Evolutionary conservation across 2,888 invertebrate species (phyloP).

Genomic region (Neria commutata): DNA sequence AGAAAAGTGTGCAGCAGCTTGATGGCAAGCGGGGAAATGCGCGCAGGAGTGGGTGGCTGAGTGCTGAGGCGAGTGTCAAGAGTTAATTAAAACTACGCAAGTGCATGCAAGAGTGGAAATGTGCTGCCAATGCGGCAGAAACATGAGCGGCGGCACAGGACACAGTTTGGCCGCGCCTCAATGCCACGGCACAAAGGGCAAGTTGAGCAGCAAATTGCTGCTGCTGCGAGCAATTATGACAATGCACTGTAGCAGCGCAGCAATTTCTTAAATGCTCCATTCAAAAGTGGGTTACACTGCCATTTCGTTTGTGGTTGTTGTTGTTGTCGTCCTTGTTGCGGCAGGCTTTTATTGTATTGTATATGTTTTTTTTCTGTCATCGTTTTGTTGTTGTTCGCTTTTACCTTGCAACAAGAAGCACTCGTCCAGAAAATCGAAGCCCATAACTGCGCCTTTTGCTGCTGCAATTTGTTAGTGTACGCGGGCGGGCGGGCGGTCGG

Average conservation of each 20-base stretch:
- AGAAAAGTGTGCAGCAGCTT: not conserved
- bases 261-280: not conserved
- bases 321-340: not conserved
- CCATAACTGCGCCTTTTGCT: slow-evolving; percentile 32
- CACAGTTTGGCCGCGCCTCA: no score
- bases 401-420: slow-evolving; percentile 62
- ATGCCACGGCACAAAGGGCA: not conserved
- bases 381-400: slow-evolving; percentile 12
- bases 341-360: no score
- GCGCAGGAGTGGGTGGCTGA: slow-evolving; percentile 3
- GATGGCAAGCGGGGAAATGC: not conserved
- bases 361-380: not conserved
- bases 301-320: not conserved
- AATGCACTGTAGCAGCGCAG: not conserved
- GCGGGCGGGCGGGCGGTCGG: slow-evolving; percentile 23
- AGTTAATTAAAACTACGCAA: slow-evolving; percentile 35
- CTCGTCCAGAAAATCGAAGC: slow-evolving; percentile 60
- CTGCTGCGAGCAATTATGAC: not conserved
- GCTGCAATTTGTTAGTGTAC: no score
- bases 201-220: slow-evolving; percentile 1
- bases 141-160: no score
- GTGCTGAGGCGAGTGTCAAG: not conserved
- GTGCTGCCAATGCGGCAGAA: no score
- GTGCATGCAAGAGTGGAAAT: no score
- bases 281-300: not conserved